phyloP scores from a whole-genome alignment of 2,888 invertebrate species.

The Electrophaes corylata region DNA sequence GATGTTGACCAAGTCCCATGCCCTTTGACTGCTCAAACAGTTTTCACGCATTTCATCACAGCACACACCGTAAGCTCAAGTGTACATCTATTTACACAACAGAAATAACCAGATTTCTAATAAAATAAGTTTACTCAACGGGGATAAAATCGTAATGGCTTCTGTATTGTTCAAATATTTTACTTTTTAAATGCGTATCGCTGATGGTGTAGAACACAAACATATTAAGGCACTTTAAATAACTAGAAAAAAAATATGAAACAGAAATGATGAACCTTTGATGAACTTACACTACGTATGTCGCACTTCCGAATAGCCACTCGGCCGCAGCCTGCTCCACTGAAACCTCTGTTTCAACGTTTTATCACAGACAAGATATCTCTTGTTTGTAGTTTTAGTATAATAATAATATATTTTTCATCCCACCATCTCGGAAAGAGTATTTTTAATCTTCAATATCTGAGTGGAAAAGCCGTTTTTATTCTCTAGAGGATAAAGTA shows the following conservation, averaged over 20 bases:
- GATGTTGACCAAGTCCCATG: slow-evolving; percentile 26
- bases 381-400: too few species aligned
- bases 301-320: too few species aligned
- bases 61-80: not conserved
- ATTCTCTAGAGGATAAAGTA: too few species aligned
- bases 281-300: too few species aligned
- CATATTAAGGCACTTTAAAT: not conserved
- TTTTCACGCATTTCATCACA: slow-evolving; percentile 23
- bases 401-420: too few species aligned
- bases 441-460: too few species aligned
- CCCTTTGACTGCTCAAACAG: slow-evolving; percentile 25
- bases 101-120: slow-evolving; percentile 1
- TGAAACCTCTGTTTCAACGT: too few species aligned
- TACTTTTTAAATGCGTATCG: slow-evolving; percentile 22
- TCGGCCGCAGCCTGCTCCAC: too few species aligned
- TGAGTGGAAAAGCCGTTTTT: too few species aligned
- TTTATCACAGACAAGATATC: too few species aligned
- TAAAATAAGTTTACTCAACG: slow-evolving; percentile 6
- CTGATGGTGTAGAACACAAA: slow-evolving; percentile 33
- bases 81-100: slow-evolving; percentile 1
- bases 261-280: too few species aligned
- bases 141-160: slow-evolving; percentile 17
- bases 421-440: too few species aligned
- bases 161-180: slow-evolving; percentile 30
- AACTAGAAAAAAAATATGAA: not conserved